Percentiles rank a stretch among this genome's conserved stretches.
phyloP scores from a whole-genome alignment of 92 coral and sea anemone species.

The Phenganax stokvisi region DNA sequence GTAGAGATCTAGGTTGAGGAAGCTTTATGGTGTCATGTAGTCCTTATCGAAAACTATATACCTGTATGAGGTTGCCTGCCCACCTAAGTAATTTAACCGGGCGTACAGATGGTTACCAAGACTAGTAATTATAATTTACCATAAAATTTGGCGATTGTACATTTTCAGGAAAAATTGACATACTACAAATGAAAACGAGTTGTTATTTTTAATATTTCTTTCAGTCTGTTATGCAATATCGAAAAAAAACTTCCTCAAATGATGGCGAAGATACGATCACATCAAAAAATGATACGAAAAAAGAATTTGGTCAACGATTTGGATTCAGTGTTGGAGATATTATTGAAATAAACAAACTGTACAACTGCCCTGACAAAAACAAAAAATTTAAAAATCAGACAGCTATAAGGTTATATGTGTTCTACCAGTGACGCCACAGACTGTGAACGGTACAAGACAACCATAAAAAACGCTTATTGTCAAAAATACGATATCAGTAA shows the following conservation, averaged over 20 bases:
- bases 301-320: constrained; percentile 80
- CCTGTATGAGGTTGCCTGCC: too few relatives aligned
- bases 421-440: neutral
- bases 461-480: neutral
- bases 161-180: too few relatives aligned
- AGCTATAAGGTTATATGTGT: neutral
- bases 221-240: constrained; percentile 89
- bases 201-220: neutral
- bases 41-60: too few relatives aligned
- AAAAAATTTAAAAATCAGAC: constrained; percentile 25
- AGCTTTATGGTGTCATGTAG: too few relatives aligned
- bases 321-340: constrained; percentile 70
- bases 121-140: too few relatives aligned
- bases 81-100: too few relatives aligned
- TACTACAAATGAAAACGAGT: too few relatives aligned
- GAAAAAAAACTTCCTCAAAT: constrained; percentile 71
- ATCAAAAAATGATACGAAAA: constrained; percentile 46
- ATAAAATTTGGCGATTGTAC: too few relatives aligned
- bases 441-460: too few relatives aligned
- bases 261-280: constrained; percentile 56
- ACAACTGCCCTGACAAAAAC: constrained; percentile 45
- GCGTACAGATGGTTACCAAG: too few relatives aligned
- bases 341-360: constrained; percentile 61
- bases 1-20: too few relatives aligned
- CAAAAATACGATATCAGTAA: neutral